Conservation (phyloP, 2,113 vertebrate species). For the Phasianus colchicus region DNA sequence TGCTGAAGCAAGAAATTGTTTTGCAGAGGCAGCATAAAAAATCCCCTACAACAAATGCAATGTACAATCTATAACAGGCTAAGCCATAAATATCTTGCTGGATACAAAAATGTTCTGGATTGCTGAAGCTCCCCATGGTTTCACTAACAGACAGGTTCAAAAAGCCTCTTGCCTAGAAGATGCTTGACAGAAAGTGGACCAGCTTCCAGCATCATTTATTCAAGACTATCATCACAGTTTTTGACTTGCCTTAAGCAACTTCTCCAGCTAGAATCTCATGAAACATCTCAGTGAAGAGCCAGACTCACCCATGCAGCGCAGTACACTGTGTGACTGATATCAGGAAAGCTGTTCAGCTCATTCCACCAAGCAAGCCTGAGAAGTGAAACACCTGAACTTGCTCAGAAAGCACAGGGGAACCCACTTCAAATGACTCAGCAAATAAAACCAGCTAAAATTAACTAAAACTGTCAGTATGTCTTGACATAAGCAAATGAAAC, state of each 20-base stretch:
- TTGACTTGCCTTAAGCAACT: neutral
- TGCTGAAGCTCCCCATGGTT: neutral
- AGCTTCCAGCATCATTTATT: neutral
- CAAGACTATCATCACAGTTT: neutral
- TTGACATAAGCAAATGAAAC: neutral
- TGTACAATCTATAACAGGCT: neutral
- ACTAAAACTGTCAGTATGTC: neutral
- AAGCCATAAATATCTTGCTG: neutral
- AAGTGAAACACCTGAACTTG: neutral
- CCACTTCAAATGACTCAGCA: neutral
- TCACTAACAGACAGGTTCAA: neutral
- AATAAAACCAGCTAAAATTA: neutral
- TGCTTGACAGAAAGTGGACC: neutral
- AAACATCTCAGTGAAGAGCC: neutral
- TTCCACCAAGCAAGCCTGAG: neutral
- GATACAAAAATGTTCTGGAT: neutral
- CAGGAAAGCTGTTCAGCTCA: neutral
- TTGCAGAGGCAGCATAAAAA: constrained; percentile 7
- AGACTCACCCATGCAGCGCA: neutral
- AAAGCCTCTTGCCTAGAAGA: neutral
- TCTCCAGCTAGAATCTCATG: neutral
- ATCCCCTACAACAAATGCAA: neutral
- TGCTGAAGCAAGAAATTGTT: constrained; percentile 41
- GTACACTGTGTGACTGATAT: neutral
- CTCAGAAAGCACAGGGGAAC: neutral